These are phyloP conservation scores for Atrina japonica DNA, from an alignment of 2,888 invertebrate genomes.

Conservation along the genomic window DNA sequence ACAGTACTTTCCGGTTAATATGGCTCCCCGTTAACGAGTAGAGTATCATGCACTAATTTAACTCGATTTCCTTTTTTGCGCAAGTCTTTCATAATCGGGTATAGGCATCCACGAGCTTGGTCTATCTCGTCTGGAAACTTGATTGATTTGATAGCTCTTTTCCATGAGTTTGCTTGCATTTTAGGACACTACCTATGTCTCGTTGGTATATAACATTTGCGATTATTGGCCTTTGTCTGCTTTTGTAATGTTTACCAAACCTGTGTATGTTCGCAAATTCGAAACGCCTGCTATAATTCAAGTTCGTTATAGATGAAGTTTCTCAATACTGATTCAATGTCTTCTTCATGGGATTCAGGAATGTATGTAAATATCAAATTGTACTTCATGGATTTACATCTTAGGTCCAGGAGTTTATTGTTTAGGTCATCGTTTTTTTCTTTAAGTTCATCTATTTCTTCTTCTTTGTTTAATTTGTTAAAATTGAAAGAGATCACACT, in stretches of 20 bases:
- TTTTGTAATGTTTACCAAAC: neutral
- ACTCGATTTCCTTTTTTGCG: neutral
- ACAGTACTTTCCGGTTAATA: neutral
- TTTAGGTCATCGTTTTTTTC: neutral
- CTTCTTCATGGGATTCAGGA: neutral
- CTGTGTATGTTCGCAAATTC: neutral
- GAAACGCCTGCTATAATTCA: neutral
- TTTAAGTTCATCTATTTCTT: too few species aligned
- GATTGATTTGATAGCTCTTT: neutral
- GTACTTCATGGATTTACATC: neutral
- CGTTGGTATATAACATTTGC: neutral
- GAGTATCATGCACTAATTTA: neutral
- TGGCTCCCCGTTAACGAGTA: too few species aligned
- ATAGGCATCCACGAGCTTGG: neutral
- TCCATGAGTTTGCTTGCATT: neutral
- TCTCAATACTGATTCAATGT: neutral
- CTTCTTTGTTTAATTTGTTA: neutral
- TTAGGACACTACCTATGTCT: neutral
- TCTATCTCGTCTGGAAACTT: constrained; percentile 1
- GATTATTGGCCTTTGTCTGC: neutral
- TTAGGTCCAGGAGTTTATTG: constrained; percentile 6
- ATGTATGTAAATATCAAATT: neutral
- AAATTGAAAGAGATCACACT: neutral
- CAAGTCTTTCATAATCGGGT: too few species aligned
- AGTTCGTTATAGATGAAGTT: constrained; percentile 6